phyloP scores from a whole-genome alignment of 2,888 invertebrate species.

The Nebria salina region DNA sequence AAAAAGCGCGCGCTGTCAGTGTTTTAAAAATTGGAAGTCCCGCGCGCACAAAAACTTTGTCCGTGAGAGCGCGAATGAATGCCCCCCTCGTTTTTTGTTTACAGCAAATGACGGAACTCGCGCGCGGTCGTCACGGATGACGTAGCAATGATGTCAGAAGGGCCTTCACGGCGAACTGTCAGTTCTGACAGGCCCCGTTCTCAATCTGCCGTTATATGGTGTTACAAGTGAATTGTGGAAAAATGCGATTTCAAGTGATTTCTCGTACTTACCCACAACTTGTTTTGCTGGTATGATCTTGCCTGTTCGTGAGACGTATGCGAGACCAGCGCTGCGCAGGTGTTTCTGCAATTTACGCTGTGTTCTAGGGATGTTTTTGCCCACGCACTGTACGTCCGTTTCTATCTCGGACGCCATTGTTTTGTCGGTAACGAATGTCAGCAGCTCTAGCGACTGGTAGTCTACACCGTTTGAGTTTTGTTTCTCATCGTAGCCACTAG shows the following conservation, averaged over 20 bases:
- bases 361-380: constrained; percentile 61
- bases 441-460: constrained; percentile 50
- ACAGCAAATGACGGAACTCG: constrained; percentile 3
- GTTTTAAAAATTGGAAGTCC: constrained; percentile 26
- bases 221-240: background rate
- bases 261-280: constrained; percentile 61
- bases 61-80: background rate
- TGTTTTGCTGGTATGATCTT: constrained; percentile 64
- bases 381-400: constrained; percentile 58
- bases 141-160: constrained; percentile 48
- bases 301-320: constrained; percentile 64
- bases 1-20: constrained; percentile 8
- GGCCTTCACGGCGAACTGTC: constrained; percentile 52
- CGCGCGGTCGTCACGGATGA: constrained; percentile 41
- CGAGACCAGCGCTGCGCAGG: constrained; percentile 63
- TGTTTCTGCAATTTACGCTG: constrained; percentile 64
- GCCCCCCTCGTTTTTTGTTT: constrained; percentile 6
- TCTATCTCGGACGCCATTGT: constrained; percentile 63
- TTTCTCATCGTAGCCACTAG: background rate
- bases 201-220: constrained; percentile 51
- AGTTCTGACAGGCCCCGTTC: constrained; percentile 54
- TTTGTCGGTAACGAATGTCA: constrained; percentile 51
- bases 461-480: constrained; percentile 17
- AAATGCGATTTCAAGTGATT: constrained; percentile 47
- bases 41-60: constrained; percentile 26